A percentile compares a stretch with the other conserved stretches of the same genome.
Evolutionary conservation across 1,140 invertebrate genomes (phyloP).

Genomic region (Bombus polaris): DNA sequence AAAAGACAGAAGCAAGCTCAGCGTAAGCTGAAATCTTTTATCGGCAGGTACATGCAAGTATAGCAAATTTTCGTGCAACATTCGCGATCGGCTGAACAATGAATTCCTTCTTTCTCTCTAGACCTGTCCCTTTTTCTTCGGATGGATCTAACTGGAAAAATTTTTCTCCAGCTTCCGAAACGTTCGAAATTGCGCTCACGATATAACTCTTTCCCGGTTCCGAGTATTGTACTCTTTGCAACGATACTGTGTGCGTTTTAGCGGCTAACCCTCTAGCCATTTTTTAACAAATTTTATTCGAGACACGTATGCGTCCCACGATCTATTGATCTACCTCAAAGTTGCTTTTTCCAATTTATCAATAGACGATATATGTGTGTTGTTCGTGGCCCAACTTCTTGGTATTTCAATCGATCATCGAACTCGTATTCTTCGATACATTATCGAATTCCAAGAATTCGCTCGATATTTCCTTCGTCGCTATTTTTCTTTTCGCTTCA

Average conservation of each 20-base stretch:
- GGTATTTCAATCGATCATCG: no score
- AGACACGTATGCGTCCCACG: no score
- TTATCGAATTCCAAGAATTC: no score
- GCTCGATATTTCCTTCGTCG: no score
- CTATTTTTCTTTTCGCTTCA: no score
- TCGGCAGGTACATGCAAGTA: not conserved
- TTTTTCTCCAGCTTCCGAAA: not conserved
- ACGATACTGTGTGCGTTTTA: not conserved
- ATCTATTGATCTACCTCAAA: no score
- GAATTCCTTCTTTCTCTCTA: not conserved
- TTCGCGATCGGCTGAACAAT: not conserved
- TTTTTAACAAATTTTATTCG: not conserved
- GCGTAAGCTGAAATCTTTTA: not conserved
- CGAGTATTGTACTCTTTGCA: not conserved
- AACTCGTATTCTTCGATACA: no score
- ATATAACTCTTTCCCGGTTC: not conserved
- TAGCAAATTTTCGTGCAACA: not conserved
- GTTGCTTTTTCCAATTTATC: no score
- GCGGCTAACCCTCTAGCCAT: not conserved
- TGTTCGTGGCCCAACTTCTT: no score
- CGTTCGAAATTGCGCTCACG: not conserved
- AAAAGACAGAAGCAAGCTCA: not conserved
- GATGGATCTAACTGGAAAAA: not conserved
- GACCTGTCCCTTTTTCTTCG: not conserved
- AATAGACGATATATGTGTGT: no score